These are phyloP conservation scores for Nephila pilipes DNA, from an alignment of 1,140 invertebrate genomes.

Conservation along the genomic window DNA sequence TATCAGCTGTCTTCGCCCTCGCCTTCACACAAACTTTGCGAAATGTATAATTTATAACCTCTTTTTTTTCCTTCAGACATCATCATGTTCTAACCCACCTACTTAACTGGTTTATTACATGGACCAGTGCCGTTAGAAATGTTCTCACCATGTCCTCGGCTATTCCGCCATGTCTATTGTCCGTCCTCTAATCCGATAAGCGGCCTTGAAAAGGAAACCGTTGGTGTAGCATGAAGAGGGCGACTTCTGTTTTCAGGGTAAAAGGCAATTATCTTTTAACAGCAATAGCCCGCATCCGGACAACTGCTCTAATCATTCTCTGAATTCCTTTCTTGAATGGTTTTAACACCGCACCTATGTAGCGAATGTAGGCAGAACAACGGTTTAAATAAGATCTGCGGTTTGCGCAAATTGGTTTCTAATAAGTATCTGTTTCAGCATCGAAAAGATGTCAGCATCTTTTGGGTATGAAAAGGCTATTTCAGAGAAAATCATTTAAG, in stretches of 20 bases:
- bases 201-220: conserved; percentile 30
- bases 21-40: background rate
- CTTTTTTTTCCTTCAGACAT: background rate
- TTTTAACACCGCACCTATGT: background rate
- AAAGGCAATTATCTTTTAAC: conserved; percentile 51
- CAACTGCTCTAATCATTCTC: conserved; percentile 3
- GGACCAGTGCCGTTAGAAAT: background rate
- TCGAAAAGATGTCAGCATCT: background rate
- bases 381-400: conserved; percentile 5
- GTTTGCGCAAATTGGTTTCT: background rate
- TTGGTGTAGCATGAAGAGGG: background rate
- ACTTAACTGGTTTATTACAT: conserved; percentile 34
- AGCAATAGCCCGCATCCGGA: conserved; percentile 24
- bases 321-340: conserved; percentile 15
- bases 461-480: background rate
- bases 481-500: conserved; percentile 51
- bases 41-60: conserved; percentile 17
- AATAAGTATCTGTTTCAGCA: background rate
- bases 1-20: background rate
- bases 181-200: conserved; percentile 31
- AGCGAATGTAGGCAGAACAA: background rate
- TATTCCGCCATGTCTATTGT: conserved; percentile 6
- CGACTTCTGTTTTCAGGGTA: conserved; percentile 8
- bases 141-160: background rate
- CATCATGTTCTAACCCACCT: conserved; percentile 8